Percentiles rank a stretch among this genome's conserved stretches.
phyloP scores from a whole-genome alignment of 2,113 vertebrate genomes.

The Notiomystis cincta region DNA sequence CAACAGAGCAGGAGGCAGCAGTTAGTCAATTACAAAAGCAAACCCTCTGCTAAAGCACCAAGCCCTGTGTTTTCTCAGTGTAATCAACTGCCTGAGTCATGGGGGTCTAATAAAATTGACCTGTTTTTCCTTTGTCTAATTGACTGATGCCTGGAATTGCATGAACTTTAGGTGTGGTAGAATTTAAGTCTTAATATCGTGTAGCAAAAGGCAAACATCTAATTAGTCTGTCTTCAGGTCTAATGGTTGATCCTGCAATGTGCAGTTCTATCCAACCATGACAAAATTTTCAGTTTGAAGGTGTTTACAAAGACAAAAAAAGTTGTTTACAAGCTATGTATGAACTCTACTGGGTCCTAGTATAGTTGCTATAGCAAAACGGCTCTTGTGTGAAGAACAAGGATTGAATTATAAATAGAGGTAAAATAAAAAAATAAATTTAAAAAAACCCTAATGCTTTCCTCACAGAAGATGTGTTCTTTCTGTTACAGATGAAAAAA shows the following conservation, averaged over 20 bases:
- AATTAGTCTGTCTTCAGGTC: conserved; percentile 60
- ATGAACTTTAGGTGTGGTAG: conserved; percentile 64
- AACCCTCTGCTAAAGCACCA: conserved; percentile 46
- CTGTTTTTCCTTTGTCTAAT: conserved; percentile 58
- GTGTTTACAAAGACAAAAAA: conserved; percentile 11
- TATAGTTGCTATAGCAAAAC: conserved; percentile 1
- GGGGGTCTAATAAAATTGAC: conserved; percentile 67
- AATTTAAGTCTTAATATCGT: conserved; percentile 63
- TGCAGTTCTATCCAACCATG: conserved; percentile 28
- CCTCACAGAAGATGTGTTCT: not conserved
- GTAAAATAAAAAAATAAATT: not conserved
- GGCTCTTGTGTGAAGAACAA: conserved; percentile 21
- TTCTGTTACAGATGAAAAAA: not conserved
- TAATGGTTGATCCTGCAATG: conserved; percentile 24
- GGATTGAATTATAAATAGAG: conserved; percentile 3
- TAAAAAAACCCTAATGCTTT: not conserved
- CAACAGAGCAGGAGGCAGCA: conserved; percentile 64
- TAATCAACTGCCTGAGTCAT: conserved; percentile 69
- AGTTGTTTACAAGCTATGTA: conserved; percentile 17
- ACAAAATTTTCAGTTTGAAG: conserved; percentile 42
- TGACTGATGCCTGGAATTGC: conserved; percentile 61
- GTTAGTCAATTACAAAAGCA: conserved; percentile 67
- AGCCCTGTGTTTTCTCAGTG: conserved; percentile 66
- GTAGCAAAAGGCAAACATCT: conserved; percentile 57
- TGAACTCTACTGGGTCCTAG: conserved; percentile 12